Evolutionary conservation across 2,888 invertebrate species (phyloP), one percentile per base, ranked within the genome.

Genomic region (Ctenicera cuprea): DNA sequence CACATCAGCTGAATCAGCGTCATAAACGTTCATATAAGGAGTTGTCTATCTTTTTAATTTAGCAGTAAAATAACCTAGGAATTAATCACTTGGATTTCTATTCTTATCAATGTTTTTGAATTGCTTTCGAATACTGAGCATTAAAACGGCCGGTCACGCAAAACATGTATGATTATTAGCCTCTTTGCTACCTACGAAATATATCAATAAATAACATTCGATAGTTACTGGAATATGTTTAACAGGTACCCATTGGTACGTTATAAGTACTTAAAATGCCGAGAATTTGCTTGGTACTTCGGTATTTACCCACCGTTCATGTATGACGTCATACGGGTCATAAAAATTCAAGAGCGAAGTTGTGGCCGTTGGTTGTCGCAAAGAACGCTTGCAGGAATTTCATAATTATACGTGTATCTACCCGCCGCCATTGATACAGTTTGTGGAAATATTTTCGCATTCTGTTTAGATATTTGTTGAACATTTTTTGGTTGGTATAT

Each of bases 291-390:
- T 43, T 50, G 33, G 50, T 61, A 38, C 62, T 61, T 16, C 20
- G 69, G 69, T 62, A 62, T 69, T 69, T 62, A 38, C 59, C 57
- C 59, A 20, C 38, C 30, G 38, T 62, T 52, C n/a, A 52, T 64
- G 43, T 70, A 50, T 67, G 61, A 61, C 72, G 57, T 72, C 72
- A 64, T 41, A n/a, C 65, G 41, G 66, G 72, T 72, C 72, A 67
- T 67, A 72, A 72, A 71, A 71, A 65, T 71, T 65, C 71, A 71
- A 48, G 37, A 43, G 45, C 41, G 33, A 57, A 71, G 52, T 63
- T 70, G 50, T 52, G 54, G 43, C 20, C 43, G 50, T 64, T 43
- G 54, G 50, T 64, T 43, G 54, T 57, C 52, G 62, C 52, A 52
- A 38, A 52, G 37, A 64, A 63, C 30, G 45, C 52, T 45, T 57